A percentile compares a stretch with the other conserved stretches of the same genome.
Conservation (phyloP, 1,140 invertebrate species). For the Platorchestia sp. region DNA sequence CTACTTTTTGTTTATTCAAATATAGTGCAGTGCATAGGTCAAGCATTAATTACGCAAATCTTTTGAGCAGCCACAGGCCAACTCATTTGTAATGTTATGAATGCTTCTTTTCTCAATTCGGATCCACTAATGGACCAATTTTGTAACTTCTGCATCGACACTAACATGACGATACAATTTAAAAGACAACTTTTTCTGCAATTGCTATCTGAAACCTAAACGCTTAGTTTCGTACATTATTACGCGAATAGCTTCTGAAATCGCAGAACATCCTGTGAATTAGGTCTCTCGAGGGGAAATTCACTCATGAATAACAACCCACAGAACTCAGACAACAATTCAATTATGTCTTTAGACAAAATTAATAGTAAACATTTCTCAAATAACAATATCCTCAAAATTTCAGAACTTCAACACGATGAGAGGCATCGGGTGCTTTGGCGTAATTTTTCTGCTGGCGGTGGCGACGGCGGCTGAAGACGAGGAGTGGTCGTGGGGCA, state of each 20-base stretch:
- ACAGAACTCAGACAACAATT: neutral
- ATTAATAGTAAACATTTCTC: neutral
- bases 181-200: neutral
- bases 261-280: neutral
- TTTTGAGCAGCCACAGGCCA: too few species aligned
- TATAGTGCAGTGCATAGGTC: neutral
- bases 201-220: neutral
- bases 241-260: neutral
- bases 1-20: neutral
- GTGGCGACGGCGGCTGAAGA: neutral
- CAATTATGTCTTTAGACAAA: neutral
- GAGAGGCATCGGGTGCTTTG: neutral
- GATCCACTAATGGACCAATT: too few species aligned
- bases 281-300: neutral
- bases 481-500: slow-evolving; percentile 64
- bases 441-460: neutral
- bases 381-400: neutral
- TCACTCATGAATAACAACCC: neutral
- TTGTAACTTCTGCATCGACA: too few species aligned
- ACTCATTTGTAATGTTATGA: too few species aligned
- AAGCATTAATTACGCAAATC: too few species aligned
- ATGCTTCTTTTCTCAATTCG: too few species aligned
- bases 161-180: neutral
- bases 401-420: neutral
- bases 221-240: neutral